These are phyloP conservation scores for Tridacna crocea DNA, from an alignment of 2,888 invertebrate species.

Conservation along the genomic window DNA sequence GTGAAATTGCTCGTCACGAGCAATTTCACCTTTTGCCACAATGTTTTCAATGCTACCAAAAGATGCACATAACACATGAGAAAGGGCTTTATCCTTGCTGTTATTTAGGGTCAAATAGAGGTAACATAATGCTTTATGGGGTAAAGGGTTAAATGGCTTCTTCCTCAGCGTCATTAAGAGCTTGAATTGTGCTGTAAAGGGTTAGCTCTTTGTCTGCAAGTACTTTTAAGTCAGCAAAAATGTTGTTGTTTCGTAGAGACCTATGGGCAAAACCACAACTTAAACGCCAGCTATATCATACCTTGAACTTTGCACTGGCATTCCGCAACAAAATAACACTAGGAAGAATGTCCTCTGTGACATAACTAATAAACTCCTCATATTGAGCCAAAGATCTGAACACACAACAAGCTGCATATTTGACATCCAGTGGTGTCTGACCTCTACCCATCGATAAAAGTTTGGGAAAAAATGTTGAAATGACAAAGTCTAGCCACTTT, in stretches of 20 bases:
- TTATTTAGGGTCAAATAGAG: too few species aligned
- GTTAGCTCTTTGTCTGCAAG: background rate
- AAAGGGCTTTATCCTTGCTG: too few species aligned
- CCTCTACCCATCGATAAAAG: constrained; percentile 58
- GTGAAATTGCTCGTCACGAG: background rate
- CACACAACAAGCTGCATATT: constrained; percentile 72
- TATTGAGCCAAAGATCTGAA: constrained; percentile 62
- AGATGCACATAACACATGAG: too few species aligned
- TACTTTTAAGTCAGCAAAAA: background rate
- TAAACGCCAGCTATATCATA: constrained; percentile 27
- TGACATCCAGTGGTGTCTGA: constrained; percentile 62
- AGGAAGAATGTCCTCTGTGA: constrained; percentile 61
- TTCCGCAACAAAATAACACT: constrained; percentile 55
- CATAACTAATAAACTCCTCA: constrained; percentile 55
- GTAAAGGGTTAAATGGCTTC: too few species aligned
- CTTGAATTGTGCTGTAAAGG: too few species aligned
- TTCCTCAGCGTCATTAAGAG: too few species aligned
- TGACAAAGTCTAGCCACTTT: constrained; percentile 55
- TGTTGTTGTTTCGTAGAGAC: background rate
- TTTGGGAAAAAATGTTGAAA: constrained; percentile 48
- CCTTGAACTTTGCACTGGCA: constrained; percentile 67
- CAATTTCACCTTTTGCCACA: too few species aligned
- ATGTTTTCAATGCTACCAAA: too few species aligned
- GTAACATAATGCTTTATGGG: too few species aligned
- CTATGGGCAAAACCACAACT: too few species aligned